Conservation (phyloP, 2,888 invertebrate genomes). For the Idaea aversata region DNA sequence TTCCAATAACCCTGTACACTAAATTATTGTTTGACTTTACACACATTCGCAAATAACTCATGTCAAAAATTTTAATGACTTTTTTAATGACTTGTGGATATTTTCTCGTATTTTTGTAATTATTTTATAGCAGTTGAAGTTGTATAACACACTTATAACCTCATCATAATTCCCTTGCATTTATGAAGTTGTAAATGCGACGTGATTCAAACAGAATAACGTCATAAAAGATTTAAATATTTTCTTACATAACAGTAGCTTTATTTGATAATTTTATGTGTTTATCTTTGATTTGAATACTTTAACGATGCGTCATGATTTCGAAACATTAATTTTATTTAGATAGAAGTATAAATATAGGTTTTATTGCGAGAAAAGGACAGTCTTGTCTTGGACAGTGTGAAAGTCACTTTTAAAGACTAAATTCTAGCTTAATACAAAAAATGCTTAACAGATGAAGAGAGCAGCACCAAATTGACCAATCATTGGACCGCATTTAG, state of each 20-base stretch:
- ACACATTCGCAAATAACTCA: background rate
- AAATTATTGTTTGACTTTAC: background rate
- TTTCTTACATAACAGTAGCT: background rate
- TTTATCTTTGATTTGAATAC: background rate
- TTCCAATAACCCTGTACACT: too few species aligned
- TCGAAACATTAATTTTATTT: background rate
- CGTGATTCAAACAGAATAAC: background rate
- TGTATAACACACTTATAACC: background rate
- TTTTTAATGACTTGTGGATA: background rate
- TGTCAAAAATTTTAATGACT: conserved; percentile 18
- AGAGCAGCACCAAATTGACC: too few species aligned
- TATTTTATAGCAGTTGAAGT: background rate
- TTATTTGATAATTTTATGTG: background rate
- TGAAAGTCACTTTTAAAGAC: too few species aligned
- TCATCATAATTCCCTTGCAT: background rate
- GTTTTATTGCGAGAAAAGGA: too few species aligned
- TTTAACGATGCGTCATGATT: background rate
- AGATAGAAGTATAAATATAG: background rate
- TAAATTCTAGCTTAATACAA: too few species aligned
- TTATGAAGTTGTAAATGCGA: background rate
- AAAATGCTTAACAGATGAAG: too few species aligned
- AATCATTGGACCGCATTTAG: too few species aligned
- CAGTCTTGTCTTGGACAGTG: too few species aligned
- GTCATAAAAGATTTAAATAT: background rate
- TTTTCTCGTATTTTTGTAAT: background rate